phyloP scores from a whole-genome alignment of 2,888 invertebrate genomes.

The Troides helena region DNA sequence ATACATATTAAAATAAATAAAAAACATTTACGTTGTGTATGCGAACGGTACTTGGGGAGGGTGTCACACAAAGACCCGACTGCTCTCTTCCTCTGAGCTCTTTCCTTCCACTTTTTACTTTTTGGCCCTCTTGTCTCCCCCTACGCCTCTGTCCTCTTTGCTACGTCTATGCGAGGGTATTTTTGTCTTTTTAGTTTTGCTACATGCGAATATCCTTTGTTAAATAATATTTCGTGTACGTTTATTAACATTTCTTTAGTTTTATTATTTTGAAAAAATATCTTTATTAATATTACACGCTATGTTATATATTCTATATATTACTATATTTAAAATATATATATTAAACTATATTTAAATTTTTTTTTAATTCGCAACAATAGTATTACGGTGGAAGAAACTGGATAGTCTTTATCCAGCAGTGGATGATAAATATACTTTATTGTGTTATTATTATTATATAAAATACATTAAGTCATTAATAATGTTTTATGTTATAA shows the following conservation, averaged over 20 bases:
- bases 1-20: not conserved
- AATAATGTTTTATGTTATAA: too few species aligned
- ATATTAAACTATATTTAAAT: too few species aligned
- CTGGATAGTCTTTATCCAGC: too few species aligned
- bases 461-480: too few species aligned
- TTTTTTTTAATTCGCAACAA: too few species aligned
- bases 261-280: too few species aligned
- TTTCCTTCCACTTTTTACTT: constrained; percentile 68
- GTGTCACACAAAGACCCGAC: constrained; percentile 64
- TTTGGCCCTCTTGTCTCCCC: constrained; percentile 48
- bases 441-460: too few species aligned
- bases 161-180: constrained; percentile 38
- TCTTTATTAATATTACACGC: too few species aligned
- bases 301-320: not conserved
- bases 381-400: too few species aligned
- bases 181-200: constrained; percentile 31
- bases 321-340: not conserved
- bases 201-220: constrained; percentile 18
- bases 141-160: constrained; percentile 44
- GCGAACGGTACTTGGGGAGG: constrained; percentile 48
- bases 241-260: not conserved
- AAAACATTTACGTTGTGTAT: constrained; percentile 21
- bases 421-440: not conserved
- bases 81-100: constrained; percentile 66
- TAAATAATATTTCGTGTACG: not conserved